Evolutionary conservation across 1,140 invertebrate species (phyloP), one percentile per base, ranked within the genome.

Genomic region (Sitophilus oryzae): DNA sequence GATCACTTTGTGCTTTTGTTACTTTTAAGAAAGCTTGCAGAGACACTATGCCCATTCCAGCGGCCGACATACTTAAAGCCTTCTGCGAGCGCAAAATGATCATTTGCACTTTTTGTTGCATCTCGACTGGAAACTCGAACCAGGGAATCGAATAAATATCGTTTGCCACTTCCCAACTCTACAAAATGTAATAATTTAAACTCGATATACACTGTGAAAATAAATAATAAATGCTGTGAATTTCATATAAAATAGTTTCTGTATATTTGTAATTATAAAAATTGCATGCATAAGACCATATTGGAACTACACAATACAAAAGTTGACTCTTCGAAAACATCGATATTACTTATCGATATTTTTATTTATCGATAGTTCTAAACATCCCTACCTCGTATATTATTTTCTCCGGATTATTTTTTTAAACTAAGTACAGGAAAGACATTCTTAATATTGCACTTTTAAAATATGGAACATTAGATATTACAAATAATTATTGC

Each of bases 31-130:
- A 67, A 11, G 62, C 62, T 16, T 59, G 38, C 18, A 62, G 60
- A 0, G 64, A 63, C 52, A 66, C 60, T 9, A 61, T 40, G n/a
- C 63, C 64, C 35, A 67, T 50, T 30, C 59, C 50, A 19, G 61
- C 55, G 1, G 66, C 66, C 19, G 44, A 49, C 37, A 67, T 45
- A 1, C 58, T 61, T 9, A 66, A 42, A 23, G 66, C 60, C 42
- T 56, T 65, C 25, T 67, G 66, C 3, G 64, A 56, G 19, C 66
- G 51, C 49, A 66, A 49, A 4, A 67, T 48, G 21, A 67, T 60
- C 23, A 63, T 52, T 38, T 47, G 37, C 8, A 65, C 43, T 37
- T 60, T 49, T 49, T 60, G 63, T 44, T 61, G 61, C 1, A 58
- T 37, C 19, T 47, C 43, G 0, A 49, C 43, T 5, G 60, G 19